Evolutionary conservation across 92 coral and sea anemone species (phyloP), one percentile per base, ranked within the genome.

Genomic region (Epizoanthus ramosus): DNA sequence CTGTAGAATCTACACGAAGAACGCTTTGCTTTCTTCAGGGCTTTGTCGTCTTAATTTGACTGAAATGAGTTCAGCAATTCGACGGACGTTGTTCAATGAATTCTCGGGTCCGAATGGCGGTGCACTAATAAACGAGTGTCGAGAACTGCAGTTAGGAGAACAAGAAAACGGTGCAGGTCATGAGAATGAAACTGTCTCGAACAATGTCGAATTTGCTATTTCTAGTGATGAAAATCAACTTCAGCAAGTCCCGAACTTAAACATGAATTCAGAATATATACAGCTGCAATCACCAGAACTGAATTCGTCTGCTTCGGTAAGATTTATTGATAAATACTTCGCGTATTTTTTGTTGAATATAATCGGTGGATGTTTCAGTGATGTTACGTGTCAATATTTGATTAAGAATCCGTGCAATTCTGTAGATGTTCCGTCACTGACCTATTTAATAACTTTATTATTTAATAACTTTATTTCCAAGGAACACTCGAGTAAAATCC

Each of bases 401-500:
- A 25, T 23, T 73, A 12, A 13, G 18, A 47, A 71, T 13, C 9
- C 35, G 22, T 77, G 45, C 17, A 18, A 77, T 3, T 10, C 61
- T 6, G 23, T 13, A 28, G 45, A 43, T 7, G 28, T 19, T 0
- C 5, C 43, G 4, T 54, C 14, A 31, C 21, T 23, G 37, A 10
- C 47, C 60, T 54, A 45, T 41, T 77, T n/a, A 43, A 19, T 13
- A 60, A 54, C 66, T 15, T 58, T 80, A 24, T 74, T 74, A 45
- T 41, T 77, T n/a, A 43, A 19, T 13, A 60, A 54, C 66, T 15
- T 58, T 80, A 24, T 74, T 74, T 79, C 56, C 71, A 93, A 28
- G 98, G 92, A 89, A 68, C 88, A 53, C 10, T 65, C 73, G 37
- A 75, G 76, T 79, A 89, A 83, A 83, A 84, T 93, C 61, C 91